A percentile compares a stretch with the other conserved stretches of the same genome.
phyloP scores from a whole-genome alignment of 37 sponge, comb jelly and placozoan species.

The Oscarella lobularis region DNA sequence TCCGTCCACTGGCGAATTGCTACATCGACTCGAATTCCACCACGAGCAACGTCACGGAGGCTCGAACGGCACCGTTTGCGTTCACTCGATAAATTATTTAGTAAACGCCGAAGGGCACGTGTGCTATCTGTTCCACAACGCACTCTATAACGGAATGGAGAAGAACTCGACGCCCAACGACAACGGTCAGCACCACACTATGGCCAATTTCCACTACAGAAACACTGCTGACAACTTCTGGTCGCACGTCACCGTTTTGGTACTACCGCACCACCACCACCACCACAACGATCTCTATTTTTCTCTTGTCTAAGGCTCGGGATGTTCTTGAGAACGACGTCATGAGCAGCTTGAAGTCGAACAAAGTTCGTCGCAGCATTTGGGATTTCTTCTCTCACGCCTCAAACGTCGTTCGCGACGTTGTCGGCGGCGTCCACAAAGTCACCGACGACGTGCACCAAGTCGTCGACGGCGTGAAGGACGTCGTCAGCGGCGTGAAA shows the following conservation, averaged over 20 bases:
- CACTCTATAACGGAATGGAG: not conserved
- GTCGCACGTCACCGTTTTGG: not conserved
- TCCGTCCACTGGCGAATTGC: not conserved
- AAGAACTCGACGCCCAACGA: not conserved
- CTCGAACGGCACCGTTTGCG: not conserved
- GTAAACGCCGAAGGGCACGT: not conserved
- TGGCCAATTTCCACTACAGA: not conserved
- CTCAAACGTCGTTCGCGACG: no score
- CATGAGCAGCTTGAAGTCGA: no score
- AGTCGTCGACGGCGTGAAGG: not conserved
- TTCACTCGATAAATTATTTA: not conserved
- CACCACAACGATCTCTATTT: no score
- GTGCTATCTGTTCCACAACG: not conserved
- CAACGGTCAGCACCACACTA: not conserved
- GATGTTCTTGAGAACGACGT: no score
- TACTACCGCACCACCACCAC: no score
- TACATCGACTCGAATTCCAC: not conserved
- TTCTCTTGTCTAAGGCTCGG: no score
- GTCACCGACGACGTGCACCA: not conserved
- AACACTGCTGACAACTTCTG: not conserved
- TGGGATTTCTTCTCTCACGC: no score
- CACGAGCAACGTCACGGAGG: not conserved
- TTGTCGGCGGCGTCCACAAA: no score
- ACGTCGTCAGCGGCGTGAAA: not conserved
- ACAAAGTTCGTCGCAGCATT: no score